Percentiles rank a stretch among this genome's conserved stretches.
phyloP scores from a whole-genome alignment of 37 sponge, comb jelly and placozoan genomes.

The Oscarella lobularis region DNA sequence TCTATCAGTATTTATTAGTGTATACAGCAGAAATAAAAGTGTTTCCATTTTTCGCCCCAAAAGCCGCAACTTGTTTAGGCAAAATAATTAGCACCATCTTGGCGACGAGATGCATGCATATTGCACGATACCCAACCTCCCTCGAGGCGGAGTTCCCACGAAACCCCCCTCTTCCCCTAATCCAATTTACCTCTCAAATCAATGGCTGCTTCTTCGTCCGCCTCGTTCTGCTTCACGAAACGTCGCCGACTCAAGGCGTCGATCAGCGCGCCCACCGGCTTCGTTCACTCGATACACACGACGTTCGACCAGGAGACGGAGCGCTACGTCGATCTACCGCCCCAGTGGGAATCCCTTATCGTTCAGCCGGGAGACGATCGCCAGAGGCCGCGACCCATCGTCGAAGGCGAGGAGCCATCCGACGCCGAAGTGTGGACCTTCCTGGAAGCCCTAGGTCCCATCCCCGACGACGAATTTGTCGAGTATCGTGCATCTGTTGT shows the following conservation, averaged over 20 bases:
- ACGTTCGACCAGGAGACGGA: constrained; percentile 7
- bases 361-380: not conserved
- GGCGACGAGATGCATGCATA: too few relatives aligned
- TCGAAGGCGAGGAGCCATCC: not conserved
- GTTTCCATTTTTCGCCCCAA: too few relatives aligned
- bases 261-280: constrained; percentile 63
- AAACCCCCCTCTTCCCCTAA: too few relatives aligned
- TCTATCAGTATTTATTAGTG: too few relatives aligned
- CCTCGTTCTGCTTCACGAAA: not conserved
- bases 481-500: not conserved
- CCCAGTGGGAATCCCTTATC: constrained; percentile 61
- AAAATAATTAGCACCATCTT: too few relatives aligned
- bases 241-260: not conserved
- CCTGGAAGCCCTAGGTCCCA: not conserved
- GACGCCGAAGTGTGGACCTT: not conserved
- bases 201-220: too few relatives aligned
- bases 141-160: too few relatives aligned
- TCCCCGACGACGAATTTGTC: not conserved
- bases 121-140: too few relatives aligned
- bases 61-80: too few relatives aligned
- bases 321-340: constrained; percentile 51
- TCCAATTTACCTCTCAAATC: too few relatives aligned
- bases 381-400: constrained; percentile 8
- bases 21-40: too few relatives aligned
- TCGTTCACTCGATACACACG: constrained; percentile 67